Conservation (phyloP, 2,797 vertebrate species). For the Sebastolobus alascanus region DNA sequence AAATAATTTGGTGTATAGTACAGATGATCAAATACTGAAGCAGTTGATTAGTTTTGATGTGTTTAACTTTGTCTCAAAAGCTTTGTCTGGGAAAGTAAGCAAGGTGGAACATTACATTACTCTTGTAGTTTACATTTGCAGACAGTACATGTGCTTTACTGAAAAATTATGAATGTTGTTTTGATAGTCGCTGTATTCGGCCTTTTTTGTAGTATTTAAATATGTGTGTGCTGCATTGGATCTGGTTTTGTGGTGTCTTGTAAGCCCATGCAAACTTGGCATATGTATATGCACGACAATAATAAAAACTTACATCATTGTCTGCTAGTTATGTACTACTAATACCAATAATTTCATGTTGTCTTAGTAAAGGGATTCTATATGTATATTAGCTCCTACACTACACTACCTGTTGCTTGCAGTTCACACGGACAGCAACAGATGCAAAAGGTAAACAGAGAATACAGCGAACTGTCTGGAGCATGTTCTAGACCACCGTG, state of each 20-base stretch:
- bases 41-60: not conserved
- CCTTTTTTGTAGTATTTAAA: not conserved
- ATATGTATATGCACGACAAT: not conserved
- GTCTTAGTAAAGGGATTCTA: not conserved
- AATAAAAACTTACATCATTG: not conserved
- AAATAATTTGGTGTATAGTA: not conserved
- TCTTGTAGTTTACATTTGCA: not conserved
- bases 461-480: conserved; percentile 11
- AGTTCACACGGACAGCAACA: conserved; percentile 6
- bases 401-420: conserved; percentile 19
- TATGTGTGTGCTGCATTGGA: not conserved
- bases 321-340: not conserved
- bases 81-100: not conserved
- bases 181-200: not conserved
- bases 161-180: not conserved
- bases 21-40: not conserved
- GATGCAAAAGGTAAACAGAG: conserved; percentile 41
- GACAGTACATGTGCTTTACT: not conserved
- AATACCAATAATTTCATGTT: not conserved
- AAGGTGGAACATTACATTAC: not conserved
- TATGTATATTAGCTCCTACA: conserved; percentile 17
- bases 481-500: conserved; percentile 42
- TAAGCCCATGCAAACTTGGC: not conserved
- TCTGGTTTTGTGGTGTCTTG: not conserved
- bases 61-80: not conserved